Conservation (phyloP, 2,113 vertebrate species). For the Grus americana region DNA sequence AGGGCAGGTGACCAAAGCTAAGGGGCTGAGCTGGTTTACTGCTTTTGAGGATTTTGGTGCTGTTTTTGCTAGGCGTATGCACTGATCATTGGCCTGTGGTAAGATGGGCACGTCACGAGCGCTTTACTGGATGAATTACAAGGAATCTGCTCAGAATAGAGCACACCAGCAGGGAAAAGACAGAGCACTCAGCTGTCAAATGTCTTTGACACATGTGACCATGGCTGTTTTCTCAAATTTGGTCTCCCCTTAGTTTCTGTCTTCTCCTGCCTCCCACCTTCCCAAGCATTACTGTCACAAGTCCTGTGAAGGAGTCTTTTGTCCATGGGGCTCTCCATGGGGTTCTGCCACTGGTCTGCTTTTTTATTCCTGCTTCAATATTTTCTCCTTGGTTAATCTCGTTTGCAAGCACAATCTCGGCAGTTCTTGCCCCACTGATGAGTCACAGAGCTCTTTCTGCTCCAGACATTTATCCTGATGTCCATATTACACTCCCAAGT, state of each 20-base stretch:
- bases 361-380: neutral
- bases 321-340: neutral
- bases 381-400: neutral
- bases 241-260: neutral
- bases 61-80: neutral
- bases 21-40: neutral
- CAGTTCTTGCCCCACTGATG: neutral
- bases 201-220: neutral
- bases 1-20: neutral
- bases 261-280: neutral
- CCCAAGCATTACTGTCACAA: neutral
- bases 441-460: neutral
- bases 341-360: neutral
- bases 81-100: neutral
- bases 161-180: neutral
- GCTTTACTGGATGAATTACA: neutral
- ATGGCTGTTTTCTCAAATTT: neutral
- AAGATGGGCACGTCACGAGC: neutral
- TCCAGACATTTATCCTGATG: neutral
- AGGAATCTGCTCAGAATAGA: neutral
- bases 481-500: neutral
- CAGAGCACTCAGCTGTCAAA: neutral
- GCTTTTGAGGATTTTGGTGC: neutral
- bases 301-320: neutral
- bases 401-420: neutral